These are phyloP conservation scores for Mongoloraphidia duomilia DNA, from an alignment of 2,888 invertebrate genomes.

Conservation along the genomic window DNA sequence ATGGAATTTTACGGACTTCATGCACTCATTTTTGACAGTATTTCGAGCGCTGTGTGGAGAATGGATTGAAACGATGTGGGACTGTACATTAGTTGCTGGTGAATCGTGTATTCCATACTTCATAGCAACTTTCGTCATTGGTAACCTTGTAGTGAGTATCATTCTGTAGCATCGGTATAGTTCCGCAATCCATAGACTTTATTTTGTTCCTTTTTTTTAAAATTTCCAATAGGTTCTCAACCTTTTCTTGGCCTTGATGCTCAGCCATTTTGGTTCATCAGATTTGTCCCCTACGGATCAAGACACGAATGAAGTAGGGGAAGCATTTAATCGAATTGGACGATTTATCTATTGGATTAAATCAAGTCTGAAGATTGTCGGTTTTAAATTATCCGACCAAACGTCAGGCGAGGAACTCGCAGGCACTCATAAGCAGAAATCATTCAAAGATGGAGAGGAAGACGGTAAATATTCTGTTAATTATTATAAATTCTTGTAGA, in stretches of 20 bases:
- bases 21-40: slow-evolving; percentile 99
- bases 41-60: slow-evolving; percentile 97
- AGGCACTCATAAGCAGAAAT: slow-evolving; percentile 70
- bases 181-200: neutral
- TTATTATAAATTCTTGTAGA: too few species aligned
- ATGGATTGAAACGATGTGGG: slow-evolving; percentile 99
- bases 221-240: slow-evolving; percentile 68
- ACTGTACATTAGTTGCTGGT: slow-evolving; percentile 81
- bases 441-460: slow-evolving; percentile 76
- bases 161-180: neutral
- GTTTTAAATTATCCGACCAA: slow-evolving; percentile 87
- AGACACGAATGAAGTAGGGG: slow-evolving; percentile 95
- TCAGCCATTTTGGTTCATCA: slow-evolving; percentile 96
- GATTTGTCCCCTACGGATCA: slow-evolving; percentile 87
- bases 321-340: slow-evolving; percentile 90
- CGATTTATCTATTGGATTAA: slow-evolving; percentile 82
- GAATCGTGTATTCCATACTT: slow-evolving; percentile 97
- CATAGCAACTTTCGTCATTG: slow-evolving; percentile 94
- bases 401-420: slow-evolving; percentile 83
- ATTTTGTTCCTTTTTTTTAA: neutral
- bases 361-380: slow-evolving; percentile 62
- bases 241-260: slow-evolving; percentile 98
- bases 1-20: slow-evolving; percentile 97
- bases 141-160: slow-evolving; percentile 91
- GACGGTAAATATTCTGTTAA: slow-evolving; percentile 37